phyloP scores from a whole-genome alignment of 2,888 invertebrate genomes.

The Trypoxylon attenuatum region DNA sequence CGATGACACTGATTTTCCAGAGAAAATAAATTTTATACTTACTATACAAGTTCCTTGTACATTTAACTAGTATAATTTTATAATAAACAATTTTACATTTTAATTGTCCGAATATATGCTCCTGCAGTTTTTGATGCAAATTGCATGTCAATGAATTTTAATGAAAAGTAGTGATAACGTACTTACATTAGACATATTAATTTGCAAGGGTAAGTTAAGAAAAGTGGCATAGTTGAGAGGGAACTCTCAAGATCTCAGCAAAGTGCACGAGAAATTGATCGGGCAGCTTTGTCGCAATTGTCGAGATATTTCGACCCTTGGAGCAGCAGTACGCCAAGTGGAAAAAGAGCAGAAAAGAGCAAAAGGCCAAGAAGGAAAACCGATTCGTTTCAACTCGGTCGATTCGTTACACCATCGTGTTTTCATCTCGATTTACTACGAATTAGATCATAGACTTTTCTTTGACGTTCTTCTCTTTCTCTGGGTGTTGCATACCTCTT shows the following conservation, averaged over 20 bases:
- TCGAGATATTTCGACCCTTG: constrained; percentile 51
- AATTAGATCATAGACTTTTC: constrained; percentile 43
- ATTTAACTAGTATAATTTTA: too few species aligned
- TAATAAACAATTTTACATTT: too few species aligned
- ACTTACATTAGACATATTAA: too few species aligned
- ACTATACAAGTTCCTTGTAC: too few species aligned
- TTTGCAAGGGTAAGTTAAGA: too few species aligned
- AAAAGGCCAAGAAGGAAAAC: constrained; percentile 14
- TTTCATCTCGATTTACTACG: constrained; percentile 56
- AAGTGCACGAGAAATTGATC: constrained; percentile 33
- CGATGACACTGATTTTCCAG: too few species aligned
- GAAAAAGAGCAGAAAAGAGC: constrained; percentile 5
- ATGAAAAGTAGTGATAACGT: too few species aligned
- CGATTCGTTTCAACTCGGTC: constrained; percentile 36
- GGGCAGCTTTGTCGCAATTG: constrained; percentile 53
- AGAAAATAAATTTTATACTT: too few species aligned
- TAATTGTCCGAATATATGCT: too few species aligned
- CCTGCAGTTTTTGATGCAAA: too few species aligned
- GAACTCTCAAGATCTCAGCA: constrained; percentile 36
- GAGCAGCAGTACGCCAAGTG: constrained; percentile 16
- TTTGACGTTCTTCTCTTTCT: constrained; percentile 6
- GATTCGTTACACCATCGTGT: constrained; percentile 15
- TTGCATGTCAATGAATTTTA: too few species aligned
- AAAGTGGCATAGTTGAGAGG: too few species aligned
- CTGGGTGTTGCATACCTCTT: constrained; percentile 21